Conservation (phyloP, 1,140 invertebrate genomes). For the Rhopalosiphum maidis region DNA sequence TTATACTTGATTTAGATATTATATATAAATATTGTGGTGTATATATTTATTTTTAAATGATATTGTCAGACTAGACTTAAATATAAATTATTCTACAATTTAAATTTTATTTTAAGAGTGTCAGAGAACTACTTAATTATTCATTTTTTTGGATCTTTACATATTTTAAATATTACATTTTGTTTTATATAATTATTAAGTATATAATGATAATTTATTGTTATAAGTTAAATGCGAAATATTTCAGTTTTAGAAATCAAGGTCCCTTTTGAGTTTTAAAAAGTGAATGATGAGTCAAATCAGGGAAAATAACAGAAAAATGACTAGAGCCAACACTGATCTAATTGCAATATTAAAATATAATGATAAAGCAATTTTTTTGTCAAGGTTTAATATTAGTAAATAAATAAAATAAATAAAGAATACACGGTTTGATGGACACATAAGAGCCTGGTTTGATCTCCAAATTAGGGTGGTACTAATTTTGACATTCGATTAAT, state of each 20-base stretch:
- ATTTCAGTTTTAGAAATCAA: slow-evolving; percentile 4
- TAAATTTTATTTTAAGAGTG: background rate
- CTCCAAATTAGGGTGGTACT: background rate
- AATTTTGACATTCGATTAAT: slow-evolving; percentile 35
- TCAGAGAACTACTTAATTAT: slow-evolving; percentile 26
- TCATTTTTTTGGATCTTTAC: background rate
- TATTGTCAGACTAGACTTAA: slow-evolving; percentile 46
- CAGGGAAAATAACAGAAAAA: slow-evolving; percentile 3
- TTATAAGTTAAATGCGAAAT: slow-evolving; percentile 28
- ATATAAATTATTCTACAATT: slow-evolving; percentile 17
- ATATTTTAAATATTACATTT: background rate
- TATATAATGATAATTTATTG: slow-evolving; percentile 14
- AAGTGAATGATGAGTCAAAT: background rate
- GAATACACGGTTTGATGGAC: background rate
- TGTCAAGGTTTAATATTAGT: background rate
- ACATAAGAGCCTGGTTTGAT: slow-evolving; percentile 14
- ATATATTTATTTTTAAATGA: slow-evolving; percentile 19
- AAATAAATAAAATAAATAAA: background rate
- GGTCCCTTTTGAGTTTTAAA: background rate
- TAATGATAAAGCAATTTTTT: background rate
- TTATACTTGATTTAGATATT: slow-evolving; percentile 18
- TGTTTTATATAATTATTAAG: background rate
- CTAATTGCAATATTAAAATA: background rate
- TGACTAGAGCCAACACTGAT: slow-evolving; percentile 46
- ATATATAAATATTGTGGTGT: slow-evolving; percentile 11